phyloP scores from a whole-genome alignment of 1,140 invertebrate species.

The Phocides pigmalion region DNA sequence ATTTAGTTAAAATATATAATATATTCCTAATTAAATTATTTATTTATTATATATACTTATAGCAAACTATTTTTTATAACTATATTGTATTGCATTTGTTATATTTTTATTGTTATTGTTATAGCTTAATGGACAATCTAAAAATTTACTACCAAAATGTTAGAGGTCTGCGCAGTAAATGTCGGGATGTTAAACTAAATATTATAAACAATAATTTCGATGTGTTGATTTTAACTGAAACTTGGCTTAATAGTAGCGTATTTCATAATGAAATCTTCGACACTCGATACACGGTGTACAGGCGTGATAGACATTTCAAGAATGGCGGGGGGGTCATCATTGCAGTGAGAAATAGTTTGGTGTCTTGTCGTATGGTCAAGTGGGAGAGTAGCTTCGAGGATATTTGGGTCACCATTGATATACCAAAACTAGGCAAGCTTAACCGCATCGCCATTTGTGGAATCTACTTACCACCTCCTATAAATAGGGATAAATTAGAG shows the following conservation, averaged over 20 bases:
- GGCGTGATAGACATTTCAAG: neutral
- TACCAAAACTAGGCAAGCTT: neutral
- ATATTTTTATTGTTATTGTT: neutral
- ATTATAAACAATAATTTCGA: constrained; percentile 1
- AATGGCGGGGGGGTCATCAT: constrained; percentile 5
- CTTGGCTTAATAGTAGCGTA: constrained; percentile 5
- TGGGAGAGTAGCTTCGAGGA: constrained; percentile 10
- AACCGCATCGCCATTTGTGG: neutral
- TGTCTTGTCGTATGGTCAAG: neutral
- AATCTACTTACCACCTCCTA: constrained; percentile 14
- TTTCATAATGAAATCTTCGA: neutral
- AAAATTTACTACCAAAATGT: constrained; percentile 13
- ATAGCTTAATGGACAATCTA: neutral
- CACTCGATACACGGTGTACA: neutral
- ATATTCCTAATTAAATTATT: neutral
- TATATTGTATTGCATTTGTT: neutral
- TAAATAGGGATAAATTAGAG: constrained; percentile 13
- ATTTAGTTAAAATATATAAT: neutral
- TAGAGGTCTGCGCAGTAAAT: constrained; percentile 2
- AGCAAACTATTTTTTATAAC: neutral
- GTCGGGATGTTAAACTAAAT: neutral
- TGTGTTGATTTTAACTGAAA: neutral
- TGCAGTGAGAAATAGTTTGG: neutral
- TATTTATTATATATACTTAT: neutral
- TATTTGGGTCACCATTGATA: constrained; percentile 4